Percentiles rank a stretch among this genome's conserved stretches.
These are phyloP conservation scores for Didymodactylos carnosus DNA, from an alignment of 2,888 invertebrate genomes.

Conservation along the genomic window DNA sequence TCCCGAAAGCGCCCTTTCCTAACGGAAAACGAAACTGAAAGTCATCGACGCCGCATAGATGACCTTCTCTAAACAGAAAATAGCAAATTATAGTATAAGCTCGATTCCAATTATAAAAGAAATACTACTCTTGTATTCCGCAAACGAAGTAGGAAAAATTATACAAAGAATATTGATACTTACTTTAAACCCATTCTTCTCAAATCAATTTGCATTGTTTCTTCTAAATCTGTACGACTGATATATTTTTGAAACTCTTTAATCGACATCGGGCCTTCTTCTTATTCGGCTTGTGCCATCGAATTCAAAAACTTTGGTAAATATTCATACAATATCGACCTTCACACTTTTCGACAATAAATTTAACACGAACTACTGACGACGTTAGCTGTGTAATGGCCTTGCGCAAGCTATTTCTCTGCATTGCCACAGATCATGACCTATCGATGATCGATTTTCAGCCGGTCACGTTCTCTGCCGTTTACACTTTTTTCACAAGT, in stretches of 20 bases:
- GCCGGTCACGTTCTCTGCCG: too few species aligned
- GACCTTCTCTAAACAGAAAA: background rate
- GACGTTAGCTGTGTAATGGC: too few species aligned
- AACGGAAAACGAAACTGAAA: constrained; percentile 12
- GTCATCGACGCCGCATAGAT: constrained; percentile 1
- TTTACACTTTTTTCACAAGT: too few species aligned
- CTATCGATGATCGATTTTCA: too few species aligned
- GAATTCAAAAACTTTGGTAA: background rate
- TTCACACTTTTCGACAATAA: background rate
- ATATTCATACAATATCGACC: background rate
- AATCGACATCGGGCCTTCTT: background rate
- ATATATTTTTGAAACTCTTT: background rate
- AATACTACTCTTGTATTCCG: too few species aligned
- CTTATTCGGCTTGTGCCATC: background rate
- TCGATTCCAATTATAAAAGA: too few species aligned
- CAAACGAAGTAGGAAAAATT: too few species aligned
- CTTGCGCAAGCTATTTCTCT: too few species aligned
- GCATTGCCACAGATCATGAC: too few species aligned
- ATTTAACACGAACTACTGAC: background rate
- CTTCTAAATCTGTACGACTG: background rate
- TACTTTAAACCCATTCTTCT: background rate
- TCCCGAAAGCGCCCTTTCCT: constrained; percentile 9
- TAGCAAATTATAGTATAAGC: too few species aligned
- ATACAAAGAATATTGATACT: background rate
- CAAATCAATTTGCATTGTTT: background rate